These are phyloP conservation scores for Himalopsyche anomala DNA, from an alignment of 2,888 invertebrate genomes.

Conservation along the genomic window DNA sequence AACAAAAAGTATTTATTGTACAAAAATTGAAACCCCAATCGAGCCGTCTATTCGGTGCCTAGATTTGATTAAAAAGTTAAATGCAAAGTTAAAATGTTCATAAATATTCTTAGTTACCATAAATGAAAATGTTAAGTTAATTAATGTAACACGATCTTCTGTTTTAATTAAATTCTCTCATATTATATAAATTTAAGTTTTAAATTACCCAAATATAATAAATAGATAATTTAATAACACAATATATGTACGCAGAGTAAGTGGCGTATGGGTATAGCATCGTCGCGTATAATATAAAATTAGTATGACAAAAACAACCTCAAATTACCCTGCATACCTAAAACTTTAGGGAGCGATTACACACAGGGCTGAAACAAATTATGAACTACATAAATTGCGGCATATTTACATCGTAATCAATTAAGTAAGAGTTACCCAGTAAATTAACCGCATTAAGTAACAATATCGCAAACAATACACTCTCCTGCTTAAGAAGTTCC, in stretches of 20 bases:
- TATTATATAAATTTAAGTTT: too few species aligned
- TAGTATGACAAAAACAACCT: slow-evolving; percentile 35
- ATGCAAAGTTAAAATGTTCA: too few species aligned
- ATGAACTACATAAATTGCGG: slow-evolving; percentile 40
- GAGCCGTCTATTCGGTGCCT: too few species aligned
- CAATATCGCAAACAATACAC: slow-evolving; percentile 33
- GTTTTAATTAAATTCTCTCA: too few species aligned
- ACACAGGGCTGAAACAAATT: slow-evolving; percentile 33
- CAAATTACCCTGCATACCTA: slow-evolving; percentile 35
- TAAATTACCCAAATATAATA: too few species aligned
- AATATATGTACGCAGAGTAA: neutral
- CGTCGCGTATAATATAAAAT: slow-evolving; percentile 30
- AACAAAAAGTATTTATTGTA: too few species aligned
- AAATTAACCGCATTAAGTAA: slow-evolving; percentile 42
- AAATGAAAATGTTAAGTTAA: too few species aligned
- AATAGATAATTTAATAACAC: too few species aligned
- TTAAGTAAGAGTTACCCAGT: slow-evolving; percentile 34
- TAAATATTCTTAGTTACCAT: too few species aligned
- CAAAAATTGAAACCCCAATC: too few species aligned
- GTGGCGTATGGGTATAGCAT: neutral
- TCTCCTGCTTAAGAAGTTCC: neutral
- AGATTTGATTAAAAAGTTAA: too few species aligned
- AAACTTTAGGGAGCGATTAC: slow-evolving; percentile 37
- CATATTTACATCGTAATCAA: slow-evolving; percentile 43
- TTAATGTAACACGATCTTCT: too few species aligned